A percentile compares a stretch with the other conserved stretches of the same genome.
Evolutionary conservation across 2,797 vertebrate species (phyloP).

Genomic region (Tadarida brasiliensis): DNA sequence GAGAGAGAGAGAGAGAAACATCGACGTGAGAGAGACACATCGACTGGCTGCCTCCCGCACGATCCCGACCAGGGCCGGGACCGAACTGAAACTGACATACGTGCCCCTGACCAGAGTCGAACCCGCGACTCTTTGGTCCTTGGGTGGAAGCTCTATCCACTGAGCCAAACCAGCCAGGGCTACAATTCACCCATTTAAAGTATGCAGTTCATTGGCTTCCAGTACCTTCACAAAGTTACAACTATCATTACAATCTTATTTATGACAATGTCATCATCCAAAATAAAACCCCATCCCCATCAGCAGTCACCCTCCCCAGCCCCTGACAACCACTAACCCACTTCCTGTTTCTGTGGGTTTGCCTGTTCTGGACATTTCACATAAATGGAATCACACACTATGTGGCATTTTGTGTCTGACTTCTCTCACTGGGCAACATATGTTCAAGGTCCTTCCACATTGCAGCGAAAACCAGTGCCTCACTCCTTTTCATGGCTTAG

Average conservation of each 20-base stretch:
- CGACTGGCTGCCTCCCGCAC: too few species aligned
- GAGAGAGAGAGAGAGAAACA: too few species aligned
- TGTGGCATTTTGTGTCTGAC: not conserved
- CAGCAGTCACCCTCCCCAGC: not conserved
- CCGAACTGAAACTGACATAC: too few species aligned
- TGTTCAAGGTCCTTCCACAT: not conserved
- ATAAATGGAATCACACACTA: not conserved
- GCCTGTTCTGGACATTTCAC: not conserved
- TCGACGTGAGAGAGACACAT: too few species aligned
- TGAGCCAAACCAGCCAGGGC: too few species aligned
- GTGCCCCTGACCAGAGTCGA: too few species aligned
- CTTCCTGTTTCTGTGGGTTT: not conserved
- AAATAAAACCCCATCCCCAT: not conserved
- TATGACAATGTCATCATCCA: not conserved
- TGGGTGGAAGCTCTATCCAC: too few species aligned
- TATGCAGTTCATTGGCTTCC: not conserved
- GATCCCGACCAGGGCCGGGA: too few species aligned
- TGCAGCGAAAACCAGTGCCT: rapidly evolving
- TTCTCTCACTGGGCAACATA: not conserved
- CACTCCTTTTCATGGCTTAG: not conserved
- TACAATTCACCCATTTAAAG: not conserved
- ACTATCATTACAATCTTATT: not conserved
- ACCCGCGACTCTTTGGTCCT: too few species aligned
- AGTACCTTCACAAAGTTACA: not conserved
- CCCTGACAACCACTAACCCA: not conserved